Evolutionary conservation across 2,797 vertebrate genomes (phyloP).

Genomic region (Taeniopygia guttata): DNA sequence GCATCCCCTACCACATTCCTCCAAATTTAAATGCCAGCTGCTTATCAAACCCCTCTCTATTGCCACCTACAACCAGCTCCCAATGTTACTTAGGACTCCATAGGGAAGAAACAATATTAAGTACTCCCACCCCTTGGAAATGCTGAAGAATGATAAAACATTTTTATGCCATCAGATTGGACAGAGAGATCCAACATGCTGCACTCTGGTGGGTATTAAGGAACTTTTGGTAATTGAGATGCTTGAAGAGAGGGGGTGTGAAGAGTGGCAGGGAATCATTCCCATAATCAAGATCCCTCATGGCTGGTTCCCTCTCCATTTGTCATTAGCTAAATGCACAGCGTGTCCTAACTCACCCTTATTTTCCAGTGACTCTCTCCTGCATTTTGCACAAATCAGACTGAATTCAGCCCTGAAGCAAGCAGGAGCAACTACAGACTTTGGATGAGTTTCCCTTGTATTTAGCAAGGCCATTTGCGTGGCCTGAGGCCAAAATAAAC

Average conservation of each 20-base stretch:
- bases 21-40: background rate
- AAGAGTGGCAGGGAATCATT: background rate
- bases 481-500: conserved; percentile 53
- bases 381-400: background rate
- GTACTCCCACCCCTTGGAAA: background rate
- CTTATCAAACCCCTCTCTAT: background rate
- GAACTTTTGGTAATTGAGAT: background rate
- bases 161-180: background rate
- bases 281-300: background rate
- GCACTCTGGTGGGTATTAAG: background rate
- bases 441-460: background rate
- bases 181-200: background rate
- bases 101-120: background rate
- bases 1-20: background rate
- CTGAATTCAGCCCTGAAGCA: conserved; percentile 5
- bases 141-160: background rate
- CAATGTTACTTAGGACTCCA: background rate
- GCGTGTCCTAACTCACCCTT: background rate
- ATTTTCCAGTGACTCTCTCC: background rate
- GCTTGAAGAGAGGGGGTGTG: background rate
- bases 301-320: background rate
- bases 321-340: background rate
- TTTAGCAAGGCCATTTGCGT: background rate
- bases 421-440: background rate
- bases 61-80: background rate